A percentile compares a stretch with the other conserved stretches of the same genome.
These are phyloP conservation scores for Hemithea aestivaria DNA, from an alignment of 2,888 invertebrate species.

Conservation along the genomic window DNA sequence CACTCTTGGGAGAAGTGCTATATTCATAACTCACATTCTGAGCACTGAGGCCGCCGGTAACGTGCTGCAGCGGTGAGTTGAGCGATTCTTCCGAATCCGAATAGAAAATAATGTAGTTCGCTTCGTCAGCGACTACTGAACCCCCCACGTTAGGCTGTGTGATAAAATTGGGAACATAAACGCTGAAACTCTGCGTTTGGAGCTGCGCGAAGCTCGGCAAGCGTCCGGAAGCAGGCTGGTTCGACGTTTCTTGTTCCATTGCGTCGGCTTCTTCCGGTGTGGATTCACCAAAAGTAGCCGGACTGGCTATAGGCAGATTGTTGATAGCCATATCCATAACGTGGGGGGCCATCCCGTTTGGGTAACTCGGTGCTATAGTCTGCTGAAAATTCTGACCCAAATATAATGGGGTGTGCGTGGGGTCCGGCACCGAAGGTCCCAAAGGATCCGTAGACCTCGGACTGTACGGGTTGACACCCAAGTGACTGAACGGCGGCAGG, in stretches of 20 bases:
- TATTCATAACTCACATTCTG: constrained; percentile 62
- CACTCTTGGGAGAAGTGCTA: constrained; percentile 55
- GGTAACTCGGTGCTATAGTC: constrained; percentile 84
- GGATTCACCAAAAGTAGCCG: constrained; percentile 91
- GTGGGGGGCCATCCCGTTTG: constrained; percentile 93
- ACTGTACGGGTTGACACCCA: constrained; percentile 79
- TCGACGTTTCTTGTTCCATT: constrained; percentile 70
- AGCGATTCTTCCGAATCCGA: constrained; percentile 33
- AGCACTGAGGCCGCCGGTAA: constrained; percentile 51
- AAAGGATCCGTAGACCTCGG: constrained; percentile 80
- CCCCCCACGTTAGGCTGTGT: constrained; percentile 88
- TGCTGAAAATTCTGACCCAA: constrained; percentile 80
- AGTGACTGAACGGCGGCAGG: constrained; percentile 79
- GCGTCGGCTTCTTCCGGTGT: constrained; percentile 68
- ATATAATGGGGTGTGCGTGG: constrained; percentile 80
- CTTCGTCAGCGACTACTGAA: constrained; percentile 79
- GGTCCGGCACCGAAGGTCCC: constrained; percentile 78
- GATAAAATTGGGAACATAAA: constrained; percentile 79
- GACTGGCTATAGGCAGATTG: constrained; percentile 83
- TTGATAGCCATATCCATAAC: constrained; percentile 87
- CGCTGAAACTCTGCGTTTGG: constrained; percentile 78
- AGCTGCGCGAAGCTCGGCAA: constrained; percentile 84
- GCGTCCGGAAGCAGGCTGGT: constrained; percentile 64
- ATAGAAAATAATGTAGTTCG: constrained; percentile 71
- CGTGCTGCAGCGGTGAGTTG: constrained; percentile 58